Base-by-base conservation (phyloP, 2,888 invertebrate species). In the Cryptocephalus primarius region DNA sequence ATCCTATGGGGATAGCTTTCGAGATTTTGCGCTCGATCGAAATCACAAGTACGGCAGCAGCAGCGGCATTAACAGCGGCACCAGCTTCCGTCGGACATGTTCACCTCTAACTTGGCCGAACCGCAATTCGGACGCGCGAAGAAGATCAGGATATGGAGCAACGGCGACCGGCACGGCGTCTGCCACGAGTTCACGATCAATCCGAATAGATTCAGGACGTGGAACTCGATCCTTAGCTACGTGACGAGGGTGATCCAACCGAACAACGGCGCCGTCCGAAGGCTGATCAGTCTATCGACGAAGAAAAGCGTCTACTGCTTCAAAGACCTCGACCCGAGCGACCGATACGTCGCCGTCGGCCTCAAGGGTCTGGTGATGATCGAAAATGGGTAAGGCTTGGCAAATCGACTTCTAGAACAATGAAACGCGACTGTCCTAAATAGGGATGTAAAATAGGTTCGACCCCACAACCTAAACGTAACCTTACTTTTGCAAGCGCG, bases 131-230 rank as follows among this genome's bases (percentile, higher is more conserved):
- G 45, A n/a, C 14, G 40, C 11, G 22, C 40, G 33, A 45, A 45
- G 31, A 40, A 22, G 41, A 40, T 45, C 14, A 40, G 14, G 10
- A 34, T 45, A 3, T 45, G 33, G 32, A n/a, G 12, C 9, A 14
- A 14, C 8, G 45, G 40, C 13, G 45, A 45, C 12, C 13, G 14
- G 10, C 13, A 9, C 32, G 9, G 31, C 12, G 40, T 13, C n/a
- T 45, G 45, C 14, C 2, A 32, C 31, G 33, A 32, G 4, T 22
- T 40, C n/a, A 22, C 33, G n/a, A 45, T 45, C 39, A 45, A 45
- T n/a, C 45, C 45, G 9, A 45, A 33, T 3, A 11, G 32, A 8
- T 41, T 40, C 11, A 41, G 34, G n/a, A 41, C 32, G 10, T 45
- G 40, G 40, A 41, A 32, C 9, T 13, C 33, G 9, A 33, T 45